Percentiles rank a stretch among this genome's conserved stretches.
phyloP scores from a whole-genome alignment of 2,113 vertebrate genomes.

The Himantopus leucocephalus region DNA sequence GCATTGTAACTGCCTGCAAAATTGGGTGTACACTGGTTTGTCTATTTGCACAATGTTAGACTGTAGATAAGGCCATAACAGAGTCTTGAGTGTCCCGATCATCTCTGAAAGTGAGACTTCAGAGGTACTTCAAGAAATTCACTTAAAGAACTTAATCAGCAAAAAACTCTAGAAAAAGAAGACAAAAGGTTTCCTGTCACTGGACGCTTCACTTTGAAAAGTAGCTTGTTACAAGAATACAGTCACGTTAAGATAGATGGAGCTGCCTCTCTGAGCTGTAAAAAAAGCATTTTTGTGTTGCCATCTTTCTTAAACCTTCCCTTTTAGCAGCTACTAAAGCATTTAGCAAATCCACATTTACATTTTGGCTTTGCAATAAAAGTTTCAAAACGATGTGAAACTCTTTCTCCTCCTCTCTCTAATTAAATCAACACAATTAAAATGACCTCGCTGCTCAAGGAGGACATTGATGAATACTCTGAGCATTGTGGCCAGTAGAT shows the following conservation, averaged over 20 bases:
- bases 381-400: neutral
- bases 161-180: neutral
- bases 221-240: neutral
- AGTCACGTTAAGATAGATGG: neutral
- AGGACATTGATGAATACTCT: neutral
- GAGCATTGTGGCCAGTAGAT: neutral
- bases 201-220: neutral
- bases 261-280: neutral
- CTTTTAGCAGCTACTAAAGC: neutral
- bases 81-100: neutral
- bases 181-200: neutral
- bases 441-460: neutral
- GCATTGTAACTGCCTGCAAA: neutral
- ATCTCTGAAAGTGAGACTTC: neutral
- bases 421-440: neutral
- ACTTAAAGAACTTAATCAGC: neutral
- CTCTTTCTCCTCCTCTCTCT: neutral
- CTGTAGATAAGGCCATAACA: neutral
- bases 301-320: neutral
- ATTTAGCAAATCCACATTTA: neutral
- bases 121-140: neutral
- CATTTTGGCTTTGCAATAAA: neutral
- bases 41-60: neutral
- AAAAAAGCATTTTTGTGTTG: neutral
- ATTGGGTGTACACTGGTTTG: neutral